Evolutionary conservation across 2,113 vertebrate genomes (phyloP).

Genomic region (Maccullochella peelii): DNA sequence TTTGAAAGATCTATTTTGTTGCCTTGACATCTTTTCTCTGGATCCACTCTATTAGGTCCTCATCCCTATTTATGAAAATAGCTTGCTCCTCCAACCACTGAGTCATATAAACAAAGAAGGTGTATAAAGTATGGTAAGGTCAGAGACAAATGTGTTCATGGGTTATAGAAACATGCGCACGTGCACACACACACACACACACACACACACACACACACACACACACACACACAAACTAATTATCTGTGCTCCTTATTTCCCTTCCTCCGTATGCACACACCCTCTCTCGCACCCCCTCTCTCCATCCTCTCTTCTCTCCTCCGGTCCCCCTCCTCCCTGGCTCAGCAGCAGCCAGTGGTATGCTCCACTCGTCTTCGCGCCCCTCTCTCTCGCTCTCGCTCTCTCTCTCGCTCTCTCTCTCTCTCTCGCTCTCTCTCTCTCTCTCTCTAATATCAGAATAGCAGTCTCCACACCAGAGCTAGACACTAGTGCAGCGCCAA

Average conservation of each 20-base stretch:
- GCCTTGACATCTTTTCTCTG: slow-evolving; percentile 7
- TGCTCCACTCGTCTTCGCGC: slow-evolving; percentile 61
- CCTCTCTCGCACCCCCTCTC: slow-evolving; percentile 31
- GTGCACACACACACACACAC: neutral
- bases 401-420: slow-evolving; percentile 26
- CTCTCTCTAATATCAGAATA: slow-evolving; percentile 44
- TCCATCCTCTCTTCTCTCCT: slow-evolving; percentile 21
- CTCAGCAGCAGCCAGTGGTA: slow-evolving; percentile 67
- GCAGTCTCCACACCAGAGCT: slow-evolving; percentile 44
- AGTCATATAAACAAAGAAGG: slow-evolving; percentile 24
- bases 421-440: neutral
- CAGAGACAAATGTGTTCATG: slow-evolving; percentile 23
- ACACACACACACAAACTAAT: slow-evolving; percentile 7
- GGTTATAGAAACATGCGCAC: slow-evolving; percentile 10
- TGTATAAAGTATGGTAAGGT: slow-evolving; percentile 35
- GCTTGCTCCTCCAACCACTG: slow-evolving; percentile 8
- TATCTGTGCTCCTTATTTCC: slow-evolving; percentile 14
- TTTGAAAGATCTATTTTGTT: slow-evolving; percentile 25
- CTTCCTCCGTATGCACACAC: slow-evolving; percentile 29
- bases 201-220: slow-evolving; percentile 7
- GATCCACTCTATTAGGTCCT: slow-evolving; percentile 32
- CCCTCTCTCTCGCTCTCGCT: slow-evolving; percentile 43
- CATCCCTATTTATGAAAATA: slow-evolving; percentile 28
- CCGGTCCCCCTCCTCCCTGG: slow-evolving; percentile 50
- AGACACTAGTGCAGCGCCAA: slow-evolving; percentile 55